Percentiles rank a stretch among this genome's conserved stretches.
phyloP scores from a whole-genome alignment of 2,113 vertebrate genomes.

The Syngnathus typhle region DNA sequence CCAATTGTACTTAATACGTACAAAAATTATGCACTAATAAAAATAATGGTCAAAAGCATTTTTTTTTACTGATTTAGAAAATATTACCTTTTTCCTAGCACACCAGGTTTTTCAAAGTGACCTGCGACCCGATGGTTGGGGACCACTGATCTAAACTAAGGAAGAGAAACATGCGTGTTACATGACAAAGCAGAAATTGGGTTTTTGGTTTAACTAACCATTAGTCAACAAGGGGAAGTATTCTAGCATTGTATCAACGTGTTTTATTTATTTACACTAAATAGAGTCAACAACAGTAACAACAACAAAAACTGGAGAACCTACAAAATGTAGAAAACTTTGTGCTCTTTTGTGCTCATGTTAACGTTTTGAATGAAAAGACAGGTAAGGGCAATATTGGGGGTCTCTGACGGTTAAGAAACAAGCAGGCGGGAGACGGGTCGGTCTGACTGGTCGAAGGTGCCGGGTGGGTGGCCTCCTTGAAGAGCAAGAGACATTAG shows the following conservation, averaged over 20 bases:
- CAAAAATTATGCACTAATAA: too few relatives aligned
- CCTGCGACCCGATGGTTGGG: too few relatives aligned
- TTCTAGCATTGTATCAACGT: constrained; percentile 2
- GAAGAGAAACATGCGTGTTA: too few relatives aligned
- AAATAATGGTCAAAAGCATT: too few relatives aligned
- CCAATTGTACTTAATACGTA: too few relatives aligned
- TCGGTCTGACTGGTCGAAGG: neutral
- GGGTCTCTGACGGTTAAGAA: neutral
- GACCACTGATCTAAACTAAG: too few relatives aligned
- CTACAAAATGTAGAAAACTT: constrained; percentile 57
- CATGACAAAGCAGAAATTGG: too few relatives aligned
- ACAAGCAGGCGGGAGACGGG: neutral
- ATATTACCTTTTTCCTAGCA: too few relatives aligned
- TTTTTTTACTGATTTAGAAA: too few relatives aligned
- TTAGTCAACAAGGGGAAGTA: neutral
- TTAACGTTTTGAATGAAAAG: neutral
- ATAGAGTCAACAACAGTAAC: constrained; percentile 25
- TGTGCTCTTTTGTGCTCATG: constrained; percentile 42
- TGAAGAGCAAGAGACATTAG: neutral
- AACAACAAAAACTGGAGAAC: constrained; percentile 19
- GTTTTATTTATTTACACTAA: constrained; percentile 12
- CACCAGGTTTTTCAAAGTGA: too few relatives aligned
- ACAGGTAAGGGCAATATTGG: neutral
- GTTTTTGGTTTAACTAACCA: too few relatives aligned
- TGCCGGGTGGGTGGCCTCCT: neutral